A percentile compares a stretch with the other conserved stretches of the same genome.
phyloP scores from a whole-genome alignment of 2,888 invertebrate species.

The Erannis defoliaria region DNA sequence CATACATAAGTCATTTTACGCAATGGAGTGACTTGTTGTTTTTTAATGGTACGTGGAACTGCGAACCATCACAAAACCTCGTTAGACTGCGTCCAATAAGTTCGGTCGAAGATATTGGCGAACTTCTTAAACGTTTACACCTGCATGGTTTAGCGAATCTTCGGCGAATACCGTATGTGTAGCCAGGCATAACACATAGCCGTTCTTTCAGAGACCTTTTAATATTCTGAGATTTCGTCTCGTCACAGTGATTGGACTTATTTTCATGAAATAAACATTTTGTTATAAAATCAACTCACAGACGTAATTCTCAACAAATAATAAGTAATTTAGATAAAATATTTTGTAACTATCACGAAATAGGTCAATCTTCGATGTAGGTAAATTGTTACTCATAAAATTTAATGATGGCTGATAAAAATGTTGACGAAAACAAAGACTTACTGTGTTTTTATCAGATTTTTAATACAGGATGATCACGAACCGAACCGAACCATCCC shows the following conservation, averaged over 20 bases:
- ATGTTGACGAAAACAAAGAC: constrained; percentile 45
- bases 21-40: too few relatives aligned
- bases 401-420: constrained; percentile 66
- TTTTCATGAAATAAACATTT: constrained; percentile 33
- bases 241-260: constrained; percentile 7
- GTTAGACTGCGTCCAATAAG: too few relatives aligned
- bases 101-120: too few relatives aligned
- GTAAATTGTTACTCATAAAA: constrained; percentile 73
- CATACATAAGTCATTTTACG: too few relatives aligned
- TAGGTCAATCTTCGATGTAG: constrained; percentile 78
- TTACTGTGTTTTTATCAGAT: constrained; percentile 17
- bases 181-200: too few relatives aligned
- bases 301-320: constrained; percentile 36
- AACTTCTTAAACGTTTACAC: too few relatives aligned
- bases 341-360: constrained; percentile 54
- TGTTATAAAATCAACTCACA: constrained; percentile 16
- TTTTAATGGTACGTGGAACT: too few relatives aligned
- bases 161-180: too few relatives aligned
- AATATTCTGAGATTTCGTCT: not conserved
- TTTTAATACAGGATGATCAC: constrained; percentile 53
- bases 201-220: not conserved
- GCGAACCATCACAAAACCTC: too few relatives aligned
- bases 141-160: too few relatives aligned
- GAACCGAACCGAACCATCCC: too few relatives aligned
- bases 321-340: constrained; percentile 53